Conservation (phyloP, 2,797 vertebrate genomes). For the Rhincodon typus region DNA sequence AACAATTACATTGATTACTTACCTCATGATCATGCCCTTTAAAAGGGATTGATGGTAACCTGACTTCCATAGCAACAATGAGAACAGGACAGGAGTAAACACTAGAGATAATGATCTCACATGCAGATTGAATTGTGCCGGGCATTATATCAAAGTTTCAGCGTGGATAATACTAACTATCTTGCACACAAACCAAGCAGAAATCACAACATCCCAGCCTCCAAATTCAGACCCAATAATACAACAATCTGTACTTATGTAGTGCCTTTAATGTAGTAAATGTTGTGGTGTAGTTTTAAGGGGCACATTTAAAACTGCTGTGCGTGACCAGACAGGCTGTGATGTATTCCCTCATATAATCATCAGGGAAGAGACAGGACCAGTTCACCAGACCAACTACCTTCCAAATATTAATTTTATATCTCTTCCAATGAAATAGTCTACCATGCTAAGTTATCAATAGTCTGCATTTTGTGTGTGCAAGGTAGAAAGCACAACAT, state of each 20-base stretch:
- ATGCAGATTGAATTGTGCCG: neutral
- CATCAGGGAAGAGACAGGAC: too few relatives aligned
- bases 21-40: neutral
- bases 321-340: neutral
- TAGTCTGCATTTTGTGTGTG: too few relatives aligned
- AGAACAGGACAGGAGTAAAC: neutral
- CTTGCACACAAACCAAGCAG: neutral
- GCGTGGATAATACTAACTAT: neutral
- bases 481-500: neutral
- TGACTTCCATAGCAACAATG: neutral
- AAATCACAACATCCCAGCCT: neutral
- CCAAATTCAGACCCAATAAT: neutral
- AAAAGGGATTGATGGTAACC: neutral
- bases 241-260: neutral
- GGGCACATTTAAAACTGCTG: neutral
- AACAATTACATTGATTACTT: neutral
- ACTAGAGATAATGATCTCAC: neutral
- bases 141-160: neutral
- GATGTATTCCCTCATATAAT: neutral
- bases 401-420: too few relatives aligned
- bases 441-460: neutral
- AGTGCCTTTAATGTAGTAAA: neutral
- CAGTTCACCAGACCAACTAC: too few relatives aligned
- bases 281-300: neutral
- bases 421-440: neutral